These are phyloP conservation scores for Cynopterus brachyotis DNA, from an alignment of 2,113 vertebrate species.

Conservation along the genomic window DNA sequence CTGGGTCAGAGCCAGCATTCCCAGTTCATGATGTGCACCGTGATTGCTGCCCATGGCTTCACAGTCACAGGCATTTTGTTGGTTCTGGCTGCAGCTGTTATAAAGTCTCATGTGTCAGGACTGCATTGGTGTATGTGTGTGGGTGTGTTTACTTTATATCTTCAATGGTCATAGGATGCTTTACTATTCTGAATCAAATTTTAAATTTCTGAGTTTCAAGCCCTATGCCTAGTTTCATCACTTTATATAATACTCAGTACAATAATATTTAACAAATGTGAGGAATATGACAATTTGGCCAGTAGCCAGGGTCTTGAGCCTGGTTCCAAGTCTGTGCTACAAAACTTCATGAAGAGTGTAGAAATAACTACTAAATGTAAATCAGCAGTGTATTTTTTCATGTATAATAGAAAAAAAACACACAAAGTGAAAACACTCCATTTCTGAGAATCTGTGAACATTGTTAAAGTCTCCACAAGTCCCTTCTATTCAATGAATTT, in stretches of 20 bases:
- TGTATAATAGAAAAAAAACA: background rate
- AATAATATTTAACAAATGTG: background rate
- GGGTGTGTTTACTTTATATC: background rate
- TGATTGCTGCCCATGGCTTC: constrained; percentile 92
- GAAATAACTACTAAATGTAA: background rate
- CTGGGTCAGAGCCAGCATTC: constrained; percentile 88
- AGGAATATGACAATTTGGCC: background rate
- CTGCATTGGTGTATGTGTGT: background rate
- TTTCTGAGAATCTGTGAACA: background rate
- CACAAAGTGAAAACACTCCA: background rate
- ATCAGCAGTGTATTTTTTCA: background rate
- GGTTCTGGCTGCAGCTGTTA: constrained; percentile 84
- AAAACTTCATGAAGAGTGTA: background rate
- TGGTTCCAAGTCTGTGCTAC: background rate
- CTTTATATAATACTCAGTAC: background rate
- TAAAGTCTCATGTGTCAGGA: constrained; percentile 80
- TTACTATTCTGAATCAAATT: background rate
- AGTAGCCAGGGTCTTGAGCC: background rate
- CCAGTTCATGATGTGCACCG: constrained; percentile 91
- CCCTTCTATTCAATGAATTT: background rate
- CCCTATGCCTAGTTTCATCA: background rate
- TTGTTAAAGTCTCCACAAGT: background rate
- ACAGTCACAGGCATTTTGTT: constrained; percentile 89
- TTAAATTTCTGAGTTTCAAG: background rate
- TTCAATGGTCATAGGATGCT: background rate